phyloP scores from a whole-genome alignment of 2,888 invertebrate species.

The Ochlodes sylvanus region DNA sequence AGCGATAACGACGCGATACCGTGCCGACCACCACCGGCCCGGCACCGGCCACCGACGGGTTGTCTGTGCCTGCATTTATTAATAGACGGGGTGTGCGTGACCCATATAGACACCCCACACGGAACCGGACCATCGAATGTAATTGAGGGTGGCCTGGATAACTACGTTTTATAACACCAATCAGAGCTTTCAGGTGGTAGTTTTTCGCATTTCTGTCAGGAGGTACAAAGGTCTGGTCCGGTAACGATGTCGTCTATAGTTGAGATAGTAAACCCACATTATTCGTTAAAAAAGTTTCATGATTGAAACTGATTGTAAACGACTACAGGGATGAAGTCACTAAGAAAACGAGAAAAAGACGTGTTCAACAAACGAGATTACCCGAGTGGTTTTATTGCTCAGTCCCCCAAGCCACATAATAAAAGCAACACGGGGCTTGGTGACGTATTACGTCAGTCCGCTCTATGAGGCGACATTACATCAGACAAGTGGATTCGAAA shows the following conservation, averaged over 20 bases:
- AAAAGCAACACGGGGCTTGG: background rate
- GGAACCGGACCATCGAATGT: background rate
- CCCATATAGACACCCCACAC: background rate
- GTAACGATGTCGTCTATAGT: no score
- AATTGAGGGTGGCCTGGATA: no score
- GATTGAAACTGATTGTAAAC: no score
- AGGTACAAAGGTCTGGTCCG: no score
- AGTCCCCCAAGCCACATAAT: slow-evolving; percentile 4
- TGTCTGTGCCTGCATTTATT: background rate
- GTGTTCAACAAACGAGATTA: slow-evolving; percentile 7
- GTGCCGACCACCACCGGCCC: background rate
- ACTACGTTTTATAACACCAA: no score
- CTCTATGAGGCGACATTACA: slow-evolving; percentile 4
- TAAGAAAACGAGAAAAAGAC: background rate
- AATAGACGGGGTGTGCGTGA: slow-evolving; percentile 7
- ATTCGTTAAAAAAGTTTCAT: no score
- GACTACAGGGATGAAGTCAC: background rate
- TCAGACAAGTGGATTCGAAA: slow-evolving; percentile 23
- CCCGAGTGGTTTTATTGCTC: slow-evolving; percentile 1
- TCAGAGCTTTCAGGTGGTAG: no score
- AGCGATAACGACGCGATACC: background rate
- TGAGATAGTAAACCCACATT: no score
- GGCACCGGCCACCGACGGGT: background rate
- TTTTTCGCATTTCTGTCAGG: no score
- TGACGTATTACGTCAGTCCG: slow-evolving; percentile 12